Evolutionary conservation across 2,888 invertebrate species (phyloP), one percentile per base, ranked within the genome.

Genomic region (Achlya flavicornis): DNA sequence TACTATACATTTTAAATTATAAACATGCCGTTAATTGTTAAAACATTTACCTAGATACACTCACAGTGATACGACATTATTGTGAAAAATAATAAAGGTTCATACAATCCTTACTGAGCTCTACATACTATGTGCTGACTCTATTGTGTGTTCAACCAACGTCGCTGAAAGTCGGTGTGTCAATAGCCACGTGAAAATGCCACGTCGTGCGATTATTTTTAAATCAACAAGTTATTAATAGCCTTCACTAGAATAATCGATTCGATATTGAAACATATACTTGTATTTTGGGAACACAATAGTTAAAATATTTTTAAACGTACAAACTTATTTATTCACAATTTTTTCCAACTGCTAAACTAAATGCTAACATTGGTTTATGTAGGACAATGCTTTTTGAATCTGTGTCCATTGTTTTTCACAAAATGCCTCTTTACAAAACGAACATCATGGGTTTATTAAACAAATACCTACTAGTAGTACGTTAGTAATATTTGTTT

Each of bases 191-290:
- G 46, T 46, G 46, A 46, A 46, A 46, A 12, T 46, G n/a, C n/a
- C n/a, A 46, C 46, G 5, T 46, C 14, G 14, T 14, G 46, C 12
- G 4, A 46, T 46, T n/a, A 46, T 46, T 46, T 46, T n/a, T n/a
- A 14, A n/a, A 46, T n/a, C 46, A 41, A 41, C 41, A 41, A 41
- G 46, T 46, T 46, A 46, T 46, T 46, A 46, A 46, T 46, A 46
- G 5, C 46, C 46, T 46, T 46, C 46, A 46, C 46, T n/a, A n/a
- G 14, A 46, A 46, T n/a, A 46, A 46, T 46, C n/a, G 46, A 4
- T 14, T n/a, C 46, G n/a, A n/a, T 46, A 46, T 41, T 41, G 41
- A 3, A 41, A 26, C 26, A 8, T 41, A 10, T 41, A 41, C 6
- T 35, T 41, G 8, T 41, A 10, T 10, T 10, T n/a, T 46, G n/a